phyloP scores from a whole-genome alignment of 1,140 invertebrate genomes.

The Lepidotrigona ventralis region DNA sequence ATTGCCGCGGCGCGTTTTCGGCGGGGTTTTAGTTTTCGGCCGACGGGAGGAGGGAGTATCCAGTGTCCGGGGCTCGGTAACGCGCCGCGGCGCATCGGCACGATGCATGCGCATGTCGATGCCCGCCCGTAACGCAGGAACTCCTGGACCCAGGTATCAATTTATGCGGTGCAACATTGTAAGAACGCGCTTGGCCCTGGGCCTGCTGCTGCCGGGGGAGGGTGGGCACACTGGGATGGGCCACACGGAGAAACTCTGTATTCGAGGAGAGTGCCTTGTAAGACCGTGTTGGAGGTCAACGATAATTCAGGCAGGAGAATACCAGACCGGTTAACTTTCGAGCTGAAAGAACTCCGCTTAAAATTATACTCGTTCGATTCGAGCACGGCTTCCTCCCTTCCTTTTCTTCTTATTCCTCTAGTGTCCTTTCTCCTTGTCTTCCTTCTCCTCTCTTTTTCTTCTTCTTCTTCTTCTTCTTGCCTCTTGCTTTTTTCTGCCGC shows the following conservation, averaged over 20 bases:
- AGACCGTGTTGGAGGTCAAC: conserved; percentile 77
- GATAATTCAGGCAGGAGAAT: conserved; percentile 76
- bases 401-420: conserved; percentile 56
- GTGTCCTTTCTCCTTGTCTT: conserved; percentile 9
- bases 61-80: conserved; percentile 53
- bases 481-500: no score
- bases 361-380: conserved; percentile 73
- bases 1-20: conserved; percentile 21
- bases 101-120: conserved; percentile 63
- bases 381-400: conserved; percentile 59
- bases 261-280: conserved; percentile 69
- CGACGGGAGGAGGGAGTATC: conserved; percentile 58
- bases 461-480: neutral
- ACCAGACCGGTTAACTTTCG: conserved; percentile 70
- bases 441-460: neutral
- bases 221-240: conserved; percentile 37
- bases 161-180: conserved; percentile 77
- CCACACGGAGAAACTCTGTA: conserved; percentile 52
- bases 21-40: conserved; percentile 40
- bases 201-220: conserved; percentile 44
- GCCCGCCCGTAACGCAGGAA: conserved; percentile 71
- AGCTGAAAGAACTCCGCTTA: conserved; percentile 71
- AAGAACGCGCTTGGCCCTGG: conserved; percentile 64
- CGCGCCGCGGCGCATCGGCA: conserved; percentile 39
- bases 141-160: conserved; percentile 71